phyloP scores from a whole-genome alignment of 1,140 invertebrate genomes.

The Pemphigus obesinymphae region DNA sequence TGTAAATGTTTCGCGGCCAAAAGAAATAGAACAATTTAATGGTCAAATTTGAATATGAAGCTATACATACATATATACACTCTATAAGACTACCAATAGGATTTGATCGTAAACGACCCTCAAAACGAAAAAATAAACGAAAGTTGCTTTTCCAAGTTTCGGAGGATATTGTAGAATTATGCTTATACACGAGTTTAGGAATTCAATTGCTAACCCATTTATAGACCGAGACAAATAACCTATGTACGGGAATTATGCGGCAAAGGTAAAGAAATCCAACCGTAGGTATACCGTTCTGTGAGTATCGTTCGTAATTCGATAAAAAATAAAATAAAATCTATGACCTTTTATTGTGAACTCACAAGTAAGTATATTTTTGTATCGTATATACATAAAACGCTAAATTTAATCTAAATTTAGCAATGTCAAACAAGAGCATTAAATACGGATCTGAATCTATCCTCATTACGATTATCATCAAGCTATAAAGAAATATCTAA shows the following conservation, averaged over 20 bases:
- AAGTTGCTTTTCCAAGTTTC: neutral
- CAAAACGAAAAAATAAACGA: neutral
- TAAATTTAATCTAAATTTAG: too few relatives aligned
- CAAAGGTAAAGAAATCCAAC: neutral
- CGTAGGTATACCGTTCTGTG: too few relatives aligned
- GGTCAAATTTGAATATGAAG: neutral
- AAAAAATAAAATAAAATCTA: too few relatives aligned
- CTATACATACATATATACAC: too few relatives aligned
- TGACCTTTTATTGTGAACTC: too few relatives aligned
- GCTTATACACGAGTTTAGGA: neutral
- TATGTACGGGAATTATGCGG: neutral
- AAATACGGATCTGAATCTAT: too few relatives aligned
- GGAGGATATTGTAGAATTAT: neutral
- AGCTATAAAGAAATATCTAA: too few relatives aligned
- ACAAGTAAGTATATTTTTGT: too few relatives aligned
- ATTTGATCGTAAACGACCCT: neutral
- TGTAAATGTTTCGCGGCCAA: neutral
- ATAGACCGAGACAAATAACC: neutral
- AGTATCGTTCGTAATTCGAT: too few relatives aligned
- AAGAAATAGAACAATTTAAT: constrained; percentile 2
- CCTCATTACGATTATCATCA: too few relatives aligned
- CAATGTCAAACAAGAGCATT: too few relatives aligned
- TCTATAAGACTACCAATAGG: neutral
- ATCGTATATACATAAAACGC: too few relatives aligned
- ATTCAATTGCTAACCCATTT: neutral